These are phyloP conservation scores for Pagetopsis macropterus DNA, from an alignment of 2,797 vertebrate species.

Conservation along the genomic window DNA sequence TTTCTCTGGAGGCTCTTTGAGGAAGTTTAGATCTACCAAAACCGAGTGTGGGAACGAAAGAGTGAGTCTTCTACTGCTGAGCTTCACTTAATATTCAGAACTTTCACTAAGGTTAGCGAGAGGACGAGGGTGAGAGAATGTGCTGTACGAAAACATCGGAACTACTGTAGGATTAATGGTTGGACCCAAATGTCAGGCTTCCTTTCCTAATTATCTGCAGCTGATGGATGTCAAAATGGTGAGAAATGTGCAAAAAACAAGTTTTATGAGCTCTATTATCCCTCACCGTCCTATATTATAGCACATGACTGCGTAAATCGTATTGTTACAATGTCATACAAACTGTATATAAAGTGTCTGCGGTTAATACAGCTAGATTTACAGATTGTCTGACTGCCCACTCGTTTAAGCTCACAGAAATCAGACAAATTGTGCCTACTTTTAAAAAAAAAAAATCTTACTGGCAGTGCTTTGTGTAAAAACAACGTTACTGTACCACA, in stretches of 20 bases:
- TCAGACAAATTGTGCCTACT: not conserved
- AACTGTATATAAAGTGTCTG: constrained; percentile 40
- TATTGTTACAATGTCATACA: constrained; percentile 20
- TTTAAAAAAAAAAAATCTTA: constrained; percentile 4
- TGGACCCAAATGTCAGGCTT: constrained; percentile 29
- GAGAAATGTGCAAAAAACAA: constrained; percentile 41
- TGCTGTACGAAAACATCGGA: constrained; percentile 13
- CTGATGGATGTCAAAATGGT: constrained; percentile 38
- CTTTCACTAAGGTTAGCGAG: constrained; percentile 26
- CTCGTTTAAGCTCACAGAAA: constrained; percentile 14
- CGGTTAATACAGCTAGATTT: constrained; percentile 33
- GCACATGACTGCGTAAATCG: constrained; percentile 26
- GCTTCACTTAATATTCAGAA: constrained; percentile 32
- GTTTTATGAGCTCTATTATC: constrained; percentile 45
- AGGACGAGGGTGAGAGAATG: constrained; percentile 19
- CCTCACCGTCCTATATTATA: constrained; percentile 64
- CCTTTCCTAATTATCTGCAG: constrained; percentile 34
- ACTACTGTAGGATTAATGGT: constrained; percentile 21
- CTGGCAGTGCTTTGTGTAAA: constrained; percentile 29
- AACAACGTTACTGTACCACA: constrained; percentile 26
- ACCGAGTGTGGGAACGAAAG: constrained; percentile 16
- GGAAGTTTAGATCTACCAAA: constrained; percentile 27
- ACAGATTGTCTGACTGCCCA: constrained; percentile 9
- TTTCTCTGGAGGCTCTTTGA: constrained; percentile 33
- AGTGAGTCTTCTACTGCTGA: not conserved